phyloP scores from a whole-genome alignment of 1,140 invertebrate species.

The Drosophila ohnishii region DNA sequence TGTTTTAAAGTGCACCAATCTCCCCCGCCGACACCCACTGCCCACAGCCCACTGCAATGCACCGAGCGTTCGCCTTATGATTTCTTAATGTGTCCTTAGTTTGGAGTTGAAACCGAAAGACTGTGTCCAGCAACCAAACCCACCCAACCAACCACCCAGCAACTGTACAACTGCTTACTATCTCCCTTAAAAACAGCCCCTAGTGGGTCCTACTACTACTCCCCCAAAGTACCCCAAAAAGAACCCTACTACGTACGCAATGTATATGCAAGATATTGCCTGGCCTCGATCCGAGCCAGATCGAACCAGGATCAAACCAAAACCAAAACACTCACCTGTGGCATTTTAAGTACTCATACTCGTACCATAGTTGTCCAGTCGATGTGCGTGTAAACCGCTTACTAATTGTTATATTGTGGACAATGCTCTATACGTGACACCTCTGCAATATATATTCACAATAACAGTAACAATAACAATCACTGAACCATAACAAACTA shows the following conservation, averaged over 20 bases:
- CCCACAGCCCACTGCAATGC: slow-evolving; percentile 40
- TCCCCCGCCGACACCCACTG: slow-evolving; percentile 36
- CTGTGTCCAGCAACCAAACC: slow-evolving; percentile 54
- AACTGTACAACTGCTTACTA: slow-evolving; percentile 58
- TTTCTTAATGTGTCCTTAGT: slow-evolving; percentile 66
- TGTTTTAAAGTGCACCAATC: slow-evolving; percentile 24
- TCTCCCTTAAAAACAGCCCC: slow-evolving; percentile 24
- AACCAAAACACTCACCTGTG: slow-evolving; percentile 56
- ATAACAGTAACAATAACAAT: slow-evolving; percentile 53
- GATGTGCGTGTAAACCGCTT: slow-evolving; percentile 75
- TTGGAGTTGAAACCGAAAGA: slow-evolving; percentile 59
- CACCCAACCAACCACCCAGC: slow-evolving; percentile 46
- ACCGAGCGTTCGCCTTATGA: slow-evolving; percentile 76
- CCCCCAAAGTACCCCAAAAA: slow-evolving; percentile 30
- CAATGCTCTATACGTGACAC: slow-evolving; percentile 53
- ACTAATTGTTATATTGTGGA: slow-evolving; percentile 66
- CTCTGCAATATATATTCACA: slow-evolving; percentile 46
- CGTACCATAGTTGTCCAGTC: slow-evolving; percentile 73
- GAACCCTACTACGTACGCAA: slow-evolving; percentile 43
- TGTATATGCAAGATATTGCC: slow-evolving; percentile 54
- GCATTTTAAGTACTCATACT: slow-evolving; percentile 60
- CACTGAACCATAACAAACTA: slow-evolving; percentile 53
- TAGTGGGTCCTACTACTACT: slow-evolving; percentile 10
- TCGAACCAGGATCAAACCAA: slow-evolving; percentile 20
- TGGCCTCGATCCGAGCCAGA: slow-evolving; percentile 44